Evolutionary conservation across 2,888 invertebrate species (phyloP), one percentile per base, ranked within the genome.

Genomic region (Apeira syringaria): DNA sequence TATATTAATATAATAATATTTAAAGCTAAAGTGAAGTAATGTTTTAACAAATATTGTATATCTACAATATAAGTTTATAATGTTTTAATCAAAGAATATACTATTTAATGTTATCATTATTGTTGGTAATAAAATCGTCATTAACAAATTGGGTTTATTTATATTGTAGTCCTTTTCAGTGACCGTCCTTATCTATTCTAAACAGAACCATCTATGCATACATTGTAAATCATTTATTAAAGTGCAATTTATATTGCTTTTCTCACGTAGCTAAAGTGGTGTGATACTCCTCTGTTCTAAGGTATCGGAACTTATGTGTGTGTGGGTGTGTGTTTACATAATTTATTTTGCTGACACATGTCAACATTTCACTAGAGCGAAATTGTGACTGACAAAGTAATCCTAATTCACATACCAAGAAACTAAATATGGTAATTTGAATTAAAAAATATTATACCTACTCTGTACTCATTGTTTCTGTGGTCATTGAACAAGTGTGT

Each of bases 121-220:
- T 83, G 81, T 81, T 82, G 66, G 64, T 74, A 82, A 81, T 80
- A 78, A 81, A 79, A 62, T 43, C 44, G 57, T 64, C 53, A 59
- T 62, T 57, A 52, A 36, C 45, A 64, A 45, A 35, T 35, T 44
- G 40, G 52, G 51, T 56, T 65, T 51, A n/a, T n/a, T n/a, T n/a
- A 50, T 33, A 47, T 51, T 47, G 47, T 38, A 45, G 43, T 25
- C 13, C 25, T 24, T 20, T 15, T 28, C 2, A 8, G 8, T 5
- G 3, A 15, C 15, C 15, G 4, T 15, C 15, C 15, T 15, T 2
- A 4, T 15, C 4, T 15, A 2, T 3, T 15, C 2, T 15, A 3
- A 15, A 2, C 15, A 3, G 2, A 3, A 15, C 4, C 15, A 15
- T 15, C 15, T 3, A n/a, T 2, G 25, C n/a, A 24, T 6, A 10